phyloP scores from a whole-genome alignment of 2,888 invertebrate species.

The Spodoptera picta region DNA sequence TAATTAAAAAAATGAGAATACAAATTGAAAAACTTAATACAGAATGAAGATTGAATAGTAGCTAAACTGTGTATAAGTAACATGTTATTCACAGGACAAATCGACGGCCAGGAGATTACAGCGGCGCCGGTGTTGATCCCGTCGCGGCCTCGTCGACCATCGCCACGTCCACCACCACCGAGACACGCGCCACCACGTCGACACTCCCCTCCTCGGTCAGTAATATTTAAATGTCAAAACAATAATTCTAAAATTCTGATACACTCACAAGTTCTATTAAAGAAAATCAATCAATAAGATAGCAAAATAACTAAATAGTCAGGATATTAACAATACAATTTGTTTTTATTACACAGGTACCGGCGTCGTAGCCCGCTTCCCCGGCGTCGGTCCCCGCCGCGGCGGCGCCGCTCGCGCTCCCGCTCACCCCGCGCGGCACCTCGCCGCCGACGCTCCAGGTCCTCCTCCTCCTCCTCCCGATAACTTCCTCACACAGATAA shows the following conservation, averaged over 20 bases:
- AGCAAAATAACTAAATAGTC: too few relatives aligned
- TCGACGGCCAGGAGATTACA: constrained; percentile 98
- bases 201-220: constrained; percentile 83
- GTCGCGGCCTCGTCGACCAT: constrained; percentile 89
- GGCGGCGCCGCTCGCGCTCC: constrained; percentile 89
- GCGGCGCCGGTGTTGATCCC: constrained; percentile 97
- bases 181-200: constrained; percentile 89
- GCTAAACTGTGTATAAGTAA: not conserved
- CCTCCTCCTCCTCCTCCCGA: constrained; percentile 93
- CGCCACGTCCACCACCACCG: constrained; percentile 87
- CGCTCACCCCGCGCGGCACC: constrained; percentile 90
- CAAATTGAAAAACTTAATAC: too few relatives aligned
- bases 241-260: too few relatives aligned
- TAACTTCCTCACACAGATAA: constrained; percentile 67
- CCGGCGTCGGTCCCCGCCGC: constrained; percentile 89
- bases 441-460: constrained; percentile 92
- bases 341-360: constrained; percentile 69
- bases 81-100: constrained; percentile 90
- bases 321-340: not conserved
- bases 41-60: too few relatives aligned
- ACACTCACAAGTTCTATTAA: too few relatives aligned
- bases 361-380: constrained; percentile 86
- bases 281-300: too few relatives aligned
- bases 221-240: not conserved
- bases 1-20: too few relatives aligned